These are phyloP conservation scores for Spheniscus humboldti DNA, from an alignment of 2,797 vertebrate species.

Conservation along the genomic window DNA sequence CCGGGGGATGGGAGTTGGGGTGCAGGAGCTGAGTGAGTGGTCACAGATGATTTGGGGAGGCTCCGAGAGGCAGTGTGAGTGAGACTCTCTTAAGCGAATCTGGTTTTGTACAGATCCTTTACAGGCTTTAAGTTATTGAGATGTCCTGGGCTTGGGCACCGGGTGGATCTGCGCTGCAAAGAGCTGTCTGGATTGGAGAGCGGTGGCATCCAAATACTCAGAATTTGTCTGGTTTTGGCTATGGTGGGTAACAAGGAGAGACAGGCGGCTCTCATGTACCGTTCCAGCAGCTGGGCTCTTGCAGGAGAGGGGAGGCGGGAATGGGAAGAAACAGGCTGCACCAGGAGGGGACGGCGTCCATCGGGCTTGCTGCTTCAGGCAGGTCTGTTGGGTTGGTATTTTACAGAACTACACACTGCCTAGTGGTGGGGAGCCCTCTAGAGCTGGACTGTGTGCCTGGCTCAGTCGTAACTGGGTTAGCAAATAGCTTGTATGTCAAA, in stretches of 20 bases:
- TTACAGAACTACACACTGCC: neutral
- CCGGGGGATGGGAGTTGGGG: neutral
- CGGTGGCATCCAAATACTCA: too few species aligned
- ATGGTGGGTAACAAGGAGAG: neutral
- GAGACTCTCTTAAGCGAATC: neutral
- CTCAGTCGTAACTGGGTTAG: accelerated
- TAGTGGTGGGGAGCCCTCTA: neutral
- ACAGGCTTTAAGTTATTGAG: neutral
- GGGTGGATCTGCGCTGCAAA: neutral
- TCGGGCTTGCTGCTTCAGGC: accelerated
- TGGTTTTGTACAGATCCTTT: neutral
- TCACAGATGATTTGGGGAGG: accelerated
- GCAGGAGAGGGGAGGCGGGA: neutral
- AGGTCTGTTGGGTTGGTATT: neutral
- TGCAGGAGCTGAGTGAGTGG: neutral
- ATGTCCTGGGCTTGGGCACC: neutral
- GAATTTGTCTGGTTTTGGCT: neutral
- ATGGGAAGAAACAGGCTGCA: neutral
- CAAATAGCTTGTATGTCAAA: neutral
- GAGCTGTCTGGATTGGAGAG: neutral
- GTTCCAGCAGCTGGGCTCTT: neutral
- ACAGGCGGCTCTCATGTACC: accelerated
- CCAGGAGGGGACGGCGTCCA: accelerated
- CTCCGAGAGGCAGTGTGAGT: accelerated
- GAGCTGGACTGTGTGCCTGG: neutral